phyloP scores from a whole-genome alignment of 2,113 vertebrate genomes.

The Petromus typicus region DNA sequence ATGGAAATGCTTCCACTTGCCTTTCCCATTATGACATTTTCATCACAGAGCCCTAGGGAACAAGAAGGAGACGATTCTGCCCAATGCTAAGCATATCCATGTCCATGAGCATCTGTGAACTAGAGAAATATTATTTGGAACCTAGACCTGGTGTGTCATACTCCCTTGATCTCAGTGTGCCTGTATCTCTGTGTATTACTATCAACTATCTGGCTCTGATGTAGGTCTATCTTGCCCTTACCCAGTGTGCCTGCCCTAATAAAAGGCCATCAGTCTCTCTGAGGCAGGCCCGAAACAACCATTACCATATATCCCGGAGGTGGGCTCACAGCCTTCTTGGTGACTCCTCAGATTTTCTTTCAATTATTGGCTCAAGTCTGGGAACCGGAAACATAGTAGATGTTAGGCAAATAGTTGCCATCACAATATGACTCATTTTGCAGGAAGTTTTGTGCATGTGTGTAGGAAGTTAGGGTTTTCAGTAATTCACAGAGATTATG shows the following conservation, averaged over 20 bases:
- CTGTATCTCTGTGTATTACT: neutral
- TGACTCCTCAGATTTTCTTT: neutral
- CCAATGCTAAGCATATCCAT: neutral
- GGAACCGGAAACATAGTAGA: neutral
- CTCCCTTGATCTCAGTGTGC: too few relatives aligned
- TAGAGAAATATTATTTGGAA: neutral
- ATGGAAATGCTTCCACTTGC: neutral
- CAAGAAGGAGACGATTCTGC: neutral
- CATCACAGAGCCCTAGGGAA: neutral
- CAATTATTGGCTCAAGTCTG: neutral
- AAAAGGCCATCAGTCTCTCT: rapidly evolving
- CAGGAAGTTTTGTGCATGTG: neutral
- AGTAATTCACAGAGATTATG: neutral
- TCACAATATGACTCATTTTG: neutral
- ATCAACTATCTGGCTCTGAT: neutral
- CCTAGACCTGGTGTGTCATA: neutral
- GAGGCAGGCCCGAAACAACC: neutral
- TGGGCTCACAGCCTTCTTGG: neutral
- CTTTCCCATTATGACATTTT: neutral
- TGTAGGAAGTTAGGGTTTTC: slow-evolving; percentile 30
- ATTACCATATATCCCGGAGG: rapidly evolving
- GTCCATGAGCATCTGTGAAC: neutral
- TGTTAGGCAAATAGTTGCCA: neutral
- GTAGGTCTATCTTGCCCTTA: neutral
- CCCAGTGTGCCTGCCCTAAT: neutral